These are phyloP conservation scores for Amphibalanus amphitrite DNA, from an alignment of 1,140 invertebrate species.

Conservation along the genomic window DNA sequence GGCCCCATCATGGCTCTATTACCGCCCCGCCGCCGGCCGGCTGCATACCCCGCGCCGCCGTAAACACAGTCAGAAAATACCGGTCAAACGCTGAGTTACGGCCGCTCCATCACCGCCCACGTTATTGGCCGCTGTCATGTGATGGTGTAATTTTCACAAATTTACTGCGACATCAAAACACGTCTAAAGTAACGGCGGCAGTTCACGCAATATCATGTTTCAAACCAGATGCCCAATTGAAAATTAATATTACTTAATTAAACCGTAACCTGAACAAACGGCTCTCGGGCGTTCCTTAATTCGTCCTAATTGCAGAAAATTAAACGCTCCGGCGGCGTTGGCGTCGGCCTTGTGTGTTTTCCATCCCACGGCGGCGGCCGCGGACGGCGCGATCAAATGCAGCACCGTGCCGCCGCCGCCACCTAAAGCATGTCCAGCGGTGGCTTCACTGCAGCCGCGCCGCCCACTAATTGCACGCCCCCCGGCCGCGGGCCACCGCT, in stretches of 20 bases:
- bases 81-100: not conserved
- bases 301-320: not conserved
- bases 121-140: not conserved
- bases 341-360: not conserved
- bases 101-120: not conserved
- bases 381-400: not conserved
- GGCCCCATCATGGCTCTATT: not conserved
- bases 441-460: too few species aligned
- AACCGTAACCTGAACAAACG: not conserved
- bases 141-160: not conserved
- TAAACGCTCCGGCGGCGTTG: not conserved
- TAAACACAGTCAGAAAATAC: not conserved
- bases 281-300: not conserved
- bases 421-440: not conserved
- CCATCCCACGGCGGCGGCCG: not conserved
- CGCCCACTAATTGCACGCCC: not conserved
- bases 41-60: not conserved
- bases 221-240: not conserved
- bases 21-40: too few species aligned
- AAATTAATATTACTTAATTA: constrained; percentile 1
- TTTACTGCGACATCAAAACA: not conserved
- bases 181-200: not conserved
- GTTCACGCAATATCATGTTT: not conserved
- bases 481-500: too few species aligned
- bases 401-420: not conserved